A percentile compares a stretch with the other conserved stretches of the same genome.
Evolutionary conservation across 2,797 vertebrate genomes (phyloP).

Genomic region (Pogoniulus pusillus): DNA sequence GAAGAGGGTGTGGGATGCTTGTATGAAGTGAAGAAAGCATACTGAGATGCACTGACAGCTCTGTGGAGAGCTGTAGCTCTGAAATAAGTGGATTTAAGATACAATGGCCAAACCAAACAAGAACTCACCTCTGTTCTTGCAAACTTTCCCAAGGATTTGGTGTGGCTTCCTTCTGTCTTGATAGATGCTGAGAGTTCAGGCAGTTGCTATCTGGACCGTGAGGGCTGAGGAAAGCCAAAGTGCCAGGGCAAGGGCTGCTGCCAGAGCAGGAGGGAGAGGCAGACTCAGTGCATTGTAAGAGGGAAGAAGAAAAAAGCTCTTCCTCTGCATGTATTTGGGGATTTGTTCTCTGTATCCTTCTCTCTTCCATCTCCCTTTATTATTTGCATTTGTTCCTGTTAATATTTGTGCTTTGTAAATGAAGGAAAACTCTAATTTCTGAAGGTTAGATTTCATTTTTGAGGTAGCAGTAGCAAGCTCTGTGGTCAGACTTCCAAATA

Average conservation of each 20-base stretch:
- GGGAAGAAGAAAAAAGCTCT: background rate
- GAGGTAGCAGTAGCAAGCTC: background rate
- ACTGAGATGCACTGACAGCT: background rate
- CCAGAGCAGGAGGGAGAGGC: background rate
- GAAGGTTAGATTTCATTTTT: background rate
- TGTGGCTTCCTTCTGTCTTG: background rate
- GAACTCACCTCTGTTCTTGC: accelerated
- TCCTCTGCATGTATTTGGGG: background rate
- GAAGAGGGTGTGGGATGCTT: background rate
- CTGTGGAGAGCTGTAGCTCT: background rate
- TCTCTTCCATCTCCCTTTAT: background rate
- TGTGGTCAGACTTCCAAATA: background rate
- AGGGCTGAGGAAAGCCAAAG: background rate
- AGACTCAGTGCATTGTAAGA: background rate
- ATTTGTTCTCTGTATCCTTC: background rate
- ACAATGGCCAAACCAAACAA: background rate
- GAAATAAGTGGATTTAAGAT: background rate
- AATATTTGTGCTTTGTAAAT: background rate
- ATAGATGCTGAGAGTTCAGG: background rate
- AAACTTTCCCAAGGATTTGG: background rate
- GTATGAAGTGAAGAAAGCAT: background rate
- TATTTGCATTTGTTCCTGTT: background rate
- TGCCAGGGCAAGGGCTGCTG: background rate
- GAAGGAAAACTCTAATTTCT: background rate
- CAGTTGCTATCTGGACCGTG: background rate